Conservation (phyloP, 2,888 invertebrate species). For the Gymnocheta viridis region DNA sequence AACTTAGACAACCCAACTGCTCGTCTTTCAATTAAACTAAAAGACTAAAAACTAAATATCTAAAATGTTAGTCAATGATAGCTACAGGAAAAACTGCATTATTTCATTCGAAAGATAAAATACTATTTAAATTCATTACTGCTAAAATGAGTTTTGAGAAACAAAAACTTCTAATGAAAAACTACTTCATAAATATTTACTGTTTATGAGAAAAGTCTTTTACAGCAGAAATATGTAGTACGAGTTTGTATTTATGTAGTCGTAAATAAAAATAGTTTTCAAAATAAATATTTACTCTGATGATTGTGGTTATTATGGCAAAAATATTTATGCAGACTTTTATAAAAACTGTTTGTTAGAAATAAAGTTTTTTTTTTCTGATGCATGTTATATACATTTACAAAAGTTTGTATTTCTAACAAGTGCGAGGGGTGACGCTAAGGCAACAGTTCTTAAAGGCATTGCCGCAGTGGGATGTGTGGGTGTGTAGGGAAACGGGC, state of each 20-base stretch:
- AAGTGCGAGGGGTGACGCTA: not conserved
- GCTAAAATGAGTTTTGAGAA: not conserved
- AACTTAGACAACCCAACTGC: no score
- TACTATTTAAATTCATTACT: not conserved
- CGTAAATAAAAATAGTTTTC: not conserved
- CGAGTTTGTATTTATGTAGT: not conserved
- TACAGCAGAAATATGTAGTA: not conserved
- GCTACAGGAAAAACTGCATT: not conserved
- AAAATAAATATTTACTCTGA: slow-evolving; percentile 30
- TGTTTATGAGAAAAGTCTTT: no score
- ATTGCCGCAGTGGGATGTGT: no score
- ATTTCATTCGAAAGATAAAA: not conserved
- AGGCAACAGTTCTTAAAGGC: no score
- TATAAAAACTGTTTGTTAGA: no score
- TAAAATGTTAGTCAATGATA: no score
- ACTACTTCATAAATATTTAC: slow-evolving; percentile 4
- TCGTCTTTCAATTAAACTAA: no score
- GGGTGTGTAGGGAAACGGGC: no score
- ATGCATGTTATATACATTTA: no score
- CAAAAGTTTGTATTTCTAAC: no score
- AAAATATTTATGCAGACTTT: not conserved
- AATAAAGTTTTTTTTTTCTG: not conserved
- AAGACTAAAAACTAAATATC: no score
- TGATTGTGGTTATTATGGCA: slow-evolving; percentile 24
- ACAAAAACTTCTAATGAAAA: not conserved